Percentiles rank a stretch among this genome's conserved stretches.
Evolutionary conservation across 2,888 invertebrate genomes (phyloP).

Genomic region (Meiosimyza platycephala): DNA sequence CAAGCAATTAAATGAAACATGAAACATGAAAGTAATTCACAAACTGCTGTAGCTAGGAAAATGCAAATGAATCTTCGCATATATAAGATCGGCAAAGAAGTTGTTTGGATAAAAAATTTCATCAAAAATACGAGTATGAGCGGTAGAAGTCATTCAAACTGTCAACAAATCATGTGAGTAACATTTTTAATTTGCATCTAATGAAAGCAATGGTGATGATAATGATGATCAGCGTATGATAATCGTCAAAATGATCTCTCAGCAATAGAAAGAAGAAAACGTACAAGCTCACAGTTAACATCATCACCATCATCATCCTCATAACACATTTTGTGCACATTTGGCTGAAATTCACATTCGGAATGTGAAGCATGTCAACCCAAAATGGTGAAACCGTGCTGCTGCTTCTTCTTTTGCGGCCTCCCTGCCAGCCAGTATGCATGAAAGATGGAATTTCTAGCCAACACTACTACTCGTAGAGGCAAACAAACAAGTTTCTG

Average conservation of each 20-base stretch:
- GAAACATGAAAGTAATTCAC: background rate
- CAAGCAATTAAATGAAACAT: background rate
- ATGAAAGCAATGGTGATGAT: slow-evolving; percentile 2
- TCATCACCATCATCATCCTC: too few relatives aligned
- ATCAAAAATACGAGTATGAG: background rate
- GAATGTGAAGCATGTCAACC: slow-evolving; percentile 58
- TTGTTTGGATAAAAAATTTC: too few relatives aligned
- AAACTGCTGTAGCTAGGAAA: slow-evolving; percentile 4
- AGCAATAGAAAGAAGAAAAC: too few relatives aligned
- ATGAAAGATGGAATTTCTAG: slow-evolving; percentile 10
- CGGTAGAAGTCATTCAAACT: slow-evolving; percentile 3
- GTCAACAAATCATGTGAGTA: slow-evolving; percentile 2
- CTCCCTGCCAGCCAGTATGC: background rate
- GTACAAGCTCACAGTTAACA: too few relatives aligned
- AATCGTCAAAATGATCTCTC: too few relatives aligned
- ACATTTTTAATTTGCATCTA: slow-evolving; percentile 25
- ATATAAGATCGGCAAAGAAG: too few relatives aligned
- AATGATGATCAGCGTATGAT: too few relatives aligned
- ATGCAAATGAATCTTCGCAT: background rate
- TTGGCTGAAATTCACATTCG: slow-evolving; percentile 31
- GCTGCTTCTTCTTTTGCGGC: background rate
- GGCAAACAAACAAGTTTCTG: background rate
- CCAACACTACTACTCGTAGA: background rate
- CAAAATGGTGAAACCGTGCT: slow-evolving; percentile 27
- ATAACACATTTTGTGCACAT: slow-evolving; percentile 8